Evolutionary conservation across 2,797 vertebrate species (phyloP), one percentile per base, ranked within the genome.

Genomic region (Gobionotothen gibberifrons): DNA sequence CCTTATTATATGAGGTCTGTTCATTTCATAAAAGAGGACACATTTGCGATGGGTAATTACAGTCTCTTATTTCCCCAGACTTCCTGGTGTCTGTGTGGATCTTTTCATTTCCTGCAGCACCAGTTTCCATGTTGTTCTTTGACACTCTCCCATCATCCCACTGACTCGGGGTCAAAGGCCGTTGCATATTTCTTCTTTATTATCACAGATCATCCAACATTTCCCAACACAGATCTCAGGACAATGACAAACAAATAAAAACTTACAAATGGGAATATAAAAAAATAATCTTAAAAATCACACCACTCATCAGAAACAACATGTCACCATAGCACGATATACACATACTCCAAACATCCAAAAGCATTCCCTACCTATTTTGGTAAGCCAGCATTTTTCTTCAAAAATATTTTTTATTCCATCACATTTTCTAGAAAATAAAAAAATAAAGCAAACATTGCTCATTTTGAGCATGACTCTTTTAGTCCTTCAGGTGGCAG

Each of bases 151-250:
- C 46, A 21, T 70, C 12, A 61, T 70, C 44, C 36, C 67, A 81
- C 67, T 56, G 55, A 85, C 46, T 43, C 9, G 29, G 77, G 51
- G 65, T 78, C 81, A 48, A 69, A 85, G 55, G 78, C 54, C 7
- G 29, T 93, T 94, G 92, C 92, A 93, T 94, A 94, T 90, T 91
- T 93, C 56, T 91, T 94, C 32, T 36, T 95, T 94, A 94, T 94
- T 95, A 86, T 89, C 90, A 93, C 90, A 92, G 88, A 88, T 90
- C 91, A 91, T 91, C 86, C 89, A 89, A 90, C 84, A 91, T 89
- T 91, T 93, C 81, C 85, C 90, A 86, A 92, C 92, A 93, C 87
- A 90, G 81, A 87, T 83, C 88, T 92, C 85, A 76, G 82, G 89
- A 86, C 87, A 72, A 65, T 59, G 87, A 91, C 80, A 79, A 89